A percentile compares a stretch with the other conserved stretches of the same genome.
Evolutionary conservation across 2,797 vertebrate genomes (phyloP).

Genomic region (Smutsia temminckii): DNA sequence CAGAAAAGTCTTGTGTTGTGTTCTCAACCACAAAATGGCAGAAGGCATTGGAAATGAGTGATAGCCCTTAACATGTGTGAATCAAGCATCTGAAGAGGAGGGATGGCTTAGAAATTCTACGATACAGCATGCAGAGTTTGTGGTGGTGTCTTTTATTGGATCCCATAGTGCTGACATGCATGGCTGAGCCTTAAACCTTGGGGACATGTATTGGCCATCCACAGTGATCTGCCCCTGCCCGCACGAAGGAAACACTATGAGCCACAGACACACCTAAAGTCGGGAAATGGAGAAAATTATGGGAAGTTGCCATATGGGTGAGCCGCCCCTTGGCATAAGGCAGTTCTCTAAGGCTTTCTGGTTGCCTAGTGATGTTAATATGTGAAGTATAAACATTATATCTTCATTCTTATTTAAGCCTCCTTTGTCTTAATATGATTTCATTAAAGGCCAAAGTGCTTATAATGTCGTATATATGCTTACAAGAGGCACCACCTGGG

Average conservation of each 20-base stretch:
- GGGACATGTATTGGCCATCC: not conserved
- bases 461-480: not conserved
- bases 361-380: slow-evolving; percentile 19
- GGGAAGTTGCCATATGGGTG: not conserved
- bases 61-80: not conserved
- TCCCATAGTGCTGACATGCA: not conserved
- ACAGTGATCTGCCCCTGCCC: not conserved
- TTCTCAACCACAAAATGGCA: not conserved
- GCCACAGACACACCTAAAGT: not conserved
- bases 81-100: not conserved
- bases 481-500: not conserved
- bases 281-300: slow-evolving; percentile 10
- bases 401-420: not conserved
- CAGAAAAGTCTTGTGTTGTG: not conserved
- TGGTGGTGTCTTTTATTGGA: not conserved
- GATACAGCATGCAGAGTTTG: not conserved
- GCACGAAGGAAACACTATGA: not conserved
- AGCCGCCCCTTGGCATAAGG: not conserved
- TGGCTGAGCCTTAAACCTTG: not conserved
- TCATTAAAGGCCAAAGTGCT: slow-evolving; percentile 39
- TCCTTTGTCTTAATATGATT: slow-evolving; percentile 53
- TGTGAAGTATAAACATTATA: not conserved
- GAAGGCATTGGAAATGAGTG: not conserved
- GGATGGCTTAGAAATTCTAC: not conserved
- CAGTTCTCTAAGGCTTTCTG: slow-evolving; percentile 41